phyloP scores from a whole-genome alignment of 2,113 vertebrate genomes.

The Labeo catla region DNA sequence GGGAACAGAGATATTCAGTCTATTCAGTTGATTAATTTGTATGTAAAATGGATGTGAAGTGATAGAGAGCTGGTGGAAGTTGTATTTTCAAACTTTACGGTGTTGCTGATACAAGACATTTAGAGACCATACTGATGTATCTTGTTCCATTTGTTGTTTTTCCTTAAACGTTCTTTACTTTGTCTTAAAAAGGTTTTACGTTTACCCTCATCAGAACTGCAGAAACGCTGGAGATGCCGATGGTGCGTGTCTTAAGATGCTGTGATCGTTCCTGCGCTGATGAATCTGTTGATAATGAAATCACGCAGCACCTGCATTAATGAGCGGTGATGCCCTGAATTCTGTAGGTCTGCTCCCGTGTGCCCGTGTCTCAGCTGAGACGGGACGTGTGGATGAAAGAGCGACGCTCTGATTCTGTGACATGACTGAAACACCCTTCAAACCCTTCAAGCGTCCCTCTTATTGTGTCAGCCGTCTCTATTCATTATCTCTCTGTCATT shows the following conservation, averaged over 20 bases:
- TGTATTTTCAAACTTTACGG: too few relatives aligned
- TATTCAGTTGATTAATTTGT: too few relatives aligned
- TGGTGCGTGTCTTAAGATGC: neutral
- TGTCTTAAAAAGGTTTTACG: too few relatives aligned
- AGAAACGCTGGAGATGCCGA: neutral
- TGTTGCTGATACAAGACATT: too few relatives aligned
- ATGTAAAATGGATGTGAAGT: too few relatives aligned
- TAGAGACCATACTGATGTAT: too few relatives aligned
- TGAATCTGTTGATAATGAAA: slow-evolving; percentile 10
- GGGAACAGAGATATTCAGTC: too few relatives aligned
- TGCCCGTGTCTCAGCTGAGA: neutral
- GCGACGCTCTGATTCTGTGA: neutral
- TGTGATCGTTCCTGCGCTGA: too few relatives aligned
- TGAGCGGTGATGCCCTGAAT: neutral
- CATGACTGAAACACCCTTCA: neutral
- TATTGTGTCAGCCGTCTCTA: neutral
- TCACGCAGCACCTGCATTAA: neutral
- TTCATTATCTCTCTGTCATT: neutral
- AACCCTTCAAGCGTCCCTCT: neutral
- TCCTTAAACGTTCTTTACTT: neutral
- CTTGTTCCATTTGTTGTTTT: neutral
- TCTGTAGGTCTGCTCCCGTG: neutral
- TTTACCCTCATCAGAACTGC: neutral
- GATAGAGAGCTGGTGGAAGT: too few relatives aligned
- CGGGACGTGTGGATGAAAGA: neutral